Conservation (phyloP, 2,888 invertebrate genomes). For the Achlya flavicornis region DNA sequence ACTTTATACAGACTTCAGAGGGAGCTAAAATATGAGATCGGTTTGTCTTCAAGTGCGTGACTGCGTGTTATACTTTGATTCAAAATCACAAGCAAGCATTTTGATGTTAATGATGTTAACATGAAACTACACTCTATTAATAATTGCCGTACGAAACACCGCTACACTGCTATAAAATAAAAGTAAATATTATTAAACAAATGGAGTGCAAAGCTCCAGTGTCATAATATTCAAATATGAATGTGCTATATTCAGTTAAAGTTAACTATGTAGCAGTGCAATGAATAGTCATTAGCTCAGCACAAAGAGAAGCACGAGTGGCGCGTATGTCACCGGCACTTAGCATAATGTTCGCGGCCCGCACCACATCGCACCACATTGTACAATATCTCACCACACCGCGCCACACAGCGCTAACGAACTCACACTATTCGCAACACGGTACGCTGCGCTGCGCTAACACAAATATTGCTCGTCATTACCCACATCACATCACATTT, state of each 20-base stretch:
- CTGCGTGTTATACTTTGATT: background rate
- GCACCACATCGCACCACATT: background rate
- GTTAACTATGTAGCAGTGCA: background rate
- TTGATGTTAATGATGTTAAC: too few relatives aligned
- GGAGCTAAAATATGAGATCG: background rate
- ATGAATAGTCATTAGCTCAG: background rate
- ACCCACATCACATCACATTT: background rate
- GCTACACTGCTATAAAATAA: too few relatives aligned
- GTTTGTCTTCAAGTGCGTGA: background rate
- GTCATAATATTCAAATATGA: background rate
- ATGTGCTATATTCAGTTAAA: background rate
- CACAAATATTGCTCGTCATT: background rate
- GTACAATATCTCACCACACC: background rate
- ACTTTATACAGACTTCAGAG: background rate
- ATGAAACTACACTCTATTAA: too few relatives aligned
- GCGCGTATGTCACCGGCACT: background rate
- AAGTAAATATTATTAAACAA: too few relatives aligned
- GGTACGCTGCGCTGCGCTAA: background rate
- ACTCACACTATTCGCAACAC: background rate
- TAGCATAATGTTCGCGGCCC: slow-evolving; percentile 1
- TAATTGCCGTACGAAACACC: too few relatives aligned
- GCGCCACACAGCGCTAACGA: background rate
- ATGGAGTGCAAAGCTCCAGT: too few relatives aligned
- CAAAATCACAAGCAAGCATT: background rate
- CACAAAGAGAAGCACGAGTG: background rate